Conservation (phyloP, 2,888 invertebrate species). For the Tetramorium bicarinatum region DNA sequence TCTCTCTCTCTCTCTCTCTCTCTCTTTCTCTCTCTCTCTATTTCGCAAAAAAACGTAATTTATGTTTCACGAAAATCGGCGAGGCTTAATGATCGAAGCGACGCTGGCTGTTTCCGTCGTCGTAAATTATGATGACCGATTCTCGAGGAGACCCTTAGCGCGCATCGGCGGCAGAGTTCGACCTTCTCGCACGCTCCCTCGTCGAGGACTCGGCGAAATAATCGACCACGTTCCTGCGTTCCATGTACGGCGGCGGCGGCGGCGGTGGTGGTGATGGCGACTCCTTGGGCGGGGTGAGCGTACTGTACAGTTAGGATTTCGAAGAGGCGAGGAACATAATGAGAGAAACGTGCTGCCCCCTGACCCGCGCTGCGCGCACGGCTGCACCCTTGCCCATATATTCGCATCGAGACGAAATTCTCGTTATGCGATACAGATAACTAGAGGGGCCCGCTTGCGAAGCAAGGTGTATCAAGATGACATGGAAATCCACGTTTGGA, state of each 20-base stretch:
- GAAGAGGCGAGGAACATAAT: slow-evolving; percentile 80
- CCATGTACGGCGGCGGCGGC: slow-evolving; percentile 61
- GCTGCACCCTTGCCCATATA: slow-evolving; percentile 53
- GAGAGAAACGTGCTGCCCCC: slow-evolving; percentile 84
- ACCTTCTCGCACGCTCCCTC: slow-evolving; percentile 73
- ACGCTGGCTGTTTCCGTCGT: slow-evolving; percentile 48
- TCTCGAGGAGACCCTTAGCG: slow-evolving; percentile 57
- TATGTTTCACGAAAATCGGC: not conserved
- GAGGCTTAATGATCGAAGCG: slow-evolving; percentile 41
- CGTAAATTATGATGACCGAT: slow-evolving; percentile 72
- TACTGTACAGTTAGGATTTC: slow-evolving; percentile 83
- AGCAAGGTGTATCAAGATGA: slow-evolving; percentile 40
- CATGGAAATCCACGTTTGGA: slow-evolving; percentile 37
- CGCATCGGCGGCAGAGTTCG: slow-evolving; percentile 52
- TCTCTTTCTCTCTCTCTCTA: not conserved
- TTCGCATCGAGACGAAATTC: slow-evolving; percentile 63
- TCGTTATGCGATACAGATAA: slow-evolving; percentile 55
- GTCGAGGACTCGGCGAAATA: slow-evolving; percentile 61
- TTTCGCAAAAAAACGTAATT: slow-evolving; percentile 18
- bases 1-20: too few relatives aligned
- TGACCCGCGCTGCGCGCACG: slow-evolving; percentile 76
- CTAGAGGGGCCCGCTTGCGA: not conserved
- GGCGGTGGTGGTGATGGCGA: slow-evolving; percentile 60
- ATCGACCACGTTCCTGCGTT: slow-evolving; percentile 72
- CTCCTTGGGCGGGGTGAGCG: slow-evolving; percentile 83